Percentiles rank a stretch among this genome's conserved stretches.
Conservation (phyloP, 2,888 invertebrate genomes). For the Mechanitis messenoides region DNA sequence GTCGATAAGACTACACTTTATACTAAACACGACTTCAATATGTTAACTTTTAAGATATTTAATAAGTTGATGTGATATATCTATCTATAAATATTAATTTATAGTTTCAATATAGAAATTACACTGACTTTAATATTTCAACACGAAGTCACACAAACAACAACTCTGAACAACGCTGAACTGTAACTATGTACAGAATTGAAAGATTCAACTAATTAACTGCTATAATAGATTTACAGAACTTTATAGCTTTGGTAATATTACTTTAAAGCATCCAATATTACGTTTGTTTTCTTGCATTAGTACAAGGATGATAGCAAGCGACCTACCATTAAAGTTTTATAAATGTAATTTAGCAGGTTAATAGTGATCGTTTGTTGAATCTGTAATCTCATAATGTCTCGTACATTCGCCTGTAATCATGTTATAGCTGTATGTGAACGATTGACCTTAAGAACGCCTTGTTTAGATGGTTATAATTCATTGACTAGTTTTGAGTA, state of each 20-base stretch:
- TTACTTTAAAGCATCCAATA: neutral
- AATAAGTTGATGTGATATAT: neutral
- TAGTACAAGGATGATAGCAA: neutral
- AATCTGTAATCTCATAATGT: no score
- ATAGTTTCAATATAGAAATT: neutral
- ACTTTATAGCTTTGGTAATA: conserved; percentile 1
- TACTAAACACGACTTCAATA: neutral
- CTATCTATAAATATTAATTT: neutral
- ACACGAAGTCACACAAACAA: no score
- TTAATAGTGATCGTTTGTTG: neutral
- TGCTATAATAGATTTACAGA: neutral
- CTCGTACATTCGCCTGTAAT: no score
- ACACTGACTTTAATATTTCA: no score
- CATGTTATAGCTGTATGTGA: no score
- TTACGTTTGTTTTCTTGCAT: neutral
- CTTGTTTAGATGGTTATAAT: no score
- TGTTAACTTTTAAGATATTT: neutral
- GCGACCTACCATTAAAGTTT: neutral
- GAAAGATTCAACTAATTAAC: neutral
- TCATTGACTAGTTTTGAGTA: no score
- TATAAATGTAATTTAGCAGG: neutral
- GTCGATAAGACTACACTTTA: neutral
- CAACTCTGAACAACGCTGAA: no score
- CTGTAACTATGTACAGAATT: no score
- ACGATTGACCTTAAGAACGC: no score